Evolutionary conservation across 2,888 invertebrate genomes (phyloP).

Genomic region (Chirona hameri): DNA sequence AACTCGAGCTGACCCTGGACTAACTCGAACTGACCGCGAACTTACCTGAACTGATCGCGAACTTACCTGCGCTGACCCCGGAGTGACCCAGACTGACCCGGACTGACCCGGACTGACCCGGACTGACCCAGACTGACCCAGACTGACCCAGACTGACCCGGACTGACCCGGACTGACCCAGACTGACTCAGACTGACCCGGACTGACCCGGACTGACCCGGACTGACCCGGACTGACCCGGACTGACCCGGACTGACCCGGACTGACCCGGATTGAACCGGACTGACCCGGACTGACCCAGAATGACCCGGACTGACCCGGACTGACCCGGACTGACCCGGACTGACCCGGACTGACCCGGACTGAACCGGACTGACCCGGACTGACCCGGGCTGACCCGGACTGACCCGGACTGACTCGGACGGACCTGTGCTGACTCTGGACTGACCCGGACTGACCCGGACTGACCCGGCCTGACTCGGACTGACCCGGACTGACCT

Average conservation of each 20-base stretch:
- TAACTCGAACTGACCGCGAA: too few relatives aligned
- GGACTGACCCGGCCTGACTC: background rate
- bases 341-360: background rate
- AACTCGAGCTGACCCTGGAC: too few relatives aligned
- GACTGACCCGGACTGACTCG: too few relatives aligned
- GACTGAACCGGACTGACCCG: too few relatives aligned
- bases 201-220: background rate
- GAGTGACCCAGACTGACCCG: background rate
- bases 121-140: background rate
- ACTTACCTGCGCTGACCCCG: too few relatives aligned
- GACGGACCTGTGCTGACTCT: too few relatives aligned
- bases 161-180: background rate
- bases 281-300: background rate
- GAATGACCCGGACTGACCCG: too few relatives aligned
- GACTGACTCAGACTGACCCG: background rate
- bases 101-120: background rate
- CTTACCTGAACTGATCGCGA: too few relatives aligned
- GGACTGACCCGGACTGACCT: background rate
- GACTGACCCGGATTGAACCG: background rate
- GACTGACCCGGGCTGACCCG: too few relatives aligned
- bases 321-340: background rate
- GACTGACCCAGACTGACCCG: background rate
- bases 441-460: too few relatives aligned
- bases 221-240: background rate
- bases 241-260: background rate